These are phyloP conservation scores for Molossus alvarezi DNA, from an alignment of 2,797 vertebrate genomes.

Conservation along the genomic window DNA sequence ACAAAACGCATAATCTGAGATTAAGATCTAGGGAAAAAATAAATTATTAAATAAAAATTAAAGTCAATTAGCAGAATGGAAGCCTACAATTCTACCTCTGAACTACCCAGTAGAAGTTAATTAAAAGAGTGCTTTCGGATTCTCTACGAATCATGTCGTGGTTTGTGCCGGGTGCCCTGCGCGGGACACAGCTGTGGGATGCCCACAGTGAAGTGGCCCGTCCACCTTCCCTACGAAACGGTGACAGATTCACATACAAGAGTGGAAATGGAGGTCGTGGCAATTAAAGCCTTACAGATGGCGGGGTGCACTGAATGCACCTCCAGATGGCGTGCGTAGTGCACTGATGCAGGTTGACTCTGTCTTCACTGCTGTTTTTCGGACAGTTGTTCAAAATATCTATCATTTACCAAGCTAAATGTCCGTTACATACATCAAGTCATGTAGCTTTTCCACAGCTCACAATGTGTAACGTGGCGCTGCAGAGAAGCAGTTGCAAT, in stretches of 20 bases:
- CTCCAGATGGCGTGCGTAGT: fast-evolving
- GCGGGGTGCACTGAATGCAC: too few relatives aligned
- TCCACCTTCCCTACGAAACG: neutral
- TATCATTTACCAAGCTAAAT: neutral
- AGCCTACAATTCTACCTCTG: too few relatives aligned
- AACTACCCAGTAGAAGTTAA: too few relatives aligned
- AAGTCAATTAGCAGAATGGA: too few relatives aligned
- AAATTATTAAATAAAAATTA: too few relatives aligned
- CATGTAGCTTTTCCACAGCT: neutral
- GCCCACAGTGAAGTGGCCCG: fast-evolving
- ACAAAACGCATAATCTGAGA: too few relatives aligned
- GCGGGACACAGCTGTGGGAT: neutral
- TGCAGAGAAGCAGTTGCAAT: neutral
- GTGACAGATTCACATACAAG: neutral
- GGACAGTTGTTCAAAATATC: neutral
- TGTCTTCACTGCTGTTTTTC: neutral
- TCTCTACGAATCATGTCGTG: neutral
- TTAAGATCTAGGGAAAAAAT: too few relatives aligned
- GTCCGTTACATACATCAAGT: neutral
- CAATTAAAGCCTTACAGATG: neutral
- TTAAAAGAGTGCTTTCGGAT: too few relatives aligned
- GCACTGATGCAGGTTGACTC: neutral
- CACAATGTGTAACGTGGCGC: neutral
- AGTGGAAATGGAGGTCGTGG: neutral
- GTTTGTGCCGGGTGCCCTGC: too few relatives aligned